Evolutionary conservation across 2,888 invertebrate species (phyloP).

Genomic region (Coecobrya sp.): DNA sequence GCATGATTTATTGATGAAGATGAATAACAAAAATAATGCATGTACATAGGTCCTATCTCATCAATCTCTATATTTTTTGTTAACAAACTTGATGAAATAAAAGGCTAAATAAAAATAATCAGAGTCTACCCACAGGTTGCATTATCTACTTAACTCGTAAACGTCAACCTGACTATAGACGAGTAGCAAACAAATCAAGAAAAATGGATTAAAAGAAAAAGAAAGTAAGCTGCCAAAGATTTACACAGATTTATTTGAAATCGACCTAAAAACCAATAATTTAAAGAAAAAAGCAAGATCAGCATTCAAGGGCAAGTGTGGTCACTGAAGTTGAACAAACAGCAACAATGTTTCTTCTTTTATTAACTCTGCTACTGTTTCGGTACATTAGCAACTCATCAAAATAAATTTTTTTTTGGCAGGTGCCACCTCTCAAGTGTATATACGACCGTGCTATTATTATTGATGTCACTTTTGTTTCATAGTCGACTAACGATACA

Average conservation of each 20-base stretch:
- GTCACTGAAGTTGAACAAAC: slow-evolving; percentile 1
- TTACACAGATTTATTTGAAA: slow-evolving; percentile 24
- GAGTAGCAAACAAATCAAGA: too few species aligned
- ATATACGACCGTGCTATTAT: too few species aligned
- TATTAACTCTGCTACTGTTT: neutral
- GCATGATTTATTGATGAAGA: too few species aligned
- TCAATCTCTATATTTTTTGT: too few species aligned
- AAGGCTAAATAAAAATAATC: too few species aligned
- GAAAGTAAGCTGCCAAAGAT: slow-evolving; percentile 39
- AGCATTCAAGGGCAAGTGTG: neutral
- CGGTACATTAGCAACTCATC: neutral
- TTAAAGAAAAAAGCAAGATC: neutral
- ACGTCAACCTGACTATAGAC: too few species aligned
- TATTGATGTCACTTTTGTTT: neutral
- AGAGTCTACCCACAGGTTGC: too few species aligned
- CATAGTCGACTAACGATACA: neutral
- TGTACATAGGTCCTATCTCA: too few species aligned
- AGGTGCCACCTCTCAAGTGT: too few species aligned
- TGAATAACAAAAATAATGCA: too few species aligned
- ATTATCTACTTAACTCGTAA: too few species aligned
- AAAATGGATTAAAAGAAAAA: slow-evolving; percentile 37
- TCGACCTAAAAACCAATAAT: slow-evolving; percentile 29
- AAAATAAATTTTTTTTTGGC: neutral
- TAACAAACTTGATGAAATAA: too few species aligned
- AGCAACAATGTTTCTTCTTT: neutral